Percentiles rank a stretch among this genome's conserved stretches.
Evolutionary conservation across 1,140 invertebrate species (phyloP).

Genomic region (Microplitis demolitor): DNA sequence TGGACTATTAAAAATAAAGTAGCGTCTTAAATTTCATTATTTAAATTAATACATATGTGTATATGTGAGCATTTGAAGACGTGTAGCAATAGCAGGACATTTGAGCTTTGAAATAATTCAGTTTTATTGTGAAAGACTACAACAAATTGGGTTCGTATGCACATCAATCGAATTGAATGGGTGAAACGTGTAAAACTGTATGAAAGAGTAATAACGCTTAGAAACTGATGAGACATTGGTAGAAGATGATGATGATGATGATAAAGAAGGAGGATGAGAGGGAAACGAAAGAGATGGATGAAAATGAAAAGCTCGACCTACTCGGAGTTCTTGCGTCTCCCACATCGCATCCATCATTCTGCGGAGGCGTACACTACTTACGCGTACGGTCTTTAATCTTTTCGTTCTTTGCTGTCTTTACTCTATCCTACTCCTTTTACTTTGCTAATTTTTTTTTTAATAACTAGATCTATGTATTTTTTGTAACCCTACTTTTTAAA

Average conservation of each 20-base stretch:
- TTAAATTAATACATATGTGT: too few species aligned
- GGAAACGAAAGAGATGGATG: conserved; percentile 28
- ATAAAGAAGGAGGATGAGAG: background rate
- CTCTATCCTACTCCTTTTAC: conserved; percentile 23
- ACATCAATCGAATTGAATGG: background rate
- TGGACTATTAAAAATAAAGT: background rate
- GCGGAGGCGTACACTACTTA: conserved; percentile 52
- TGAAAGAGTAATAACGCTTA: conserved; percentile 23
- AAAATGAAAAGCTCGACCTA: conserved; percentile 57
- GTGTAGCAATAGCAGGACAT: too few species aligned
- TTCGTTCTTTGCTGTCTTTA: conserved; percentile 33
- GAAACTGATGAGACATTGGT: conserved; percentile 11
- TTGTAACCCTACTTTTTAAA: too few species aligned
- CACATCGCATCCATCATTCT: conserved; percentile 61
- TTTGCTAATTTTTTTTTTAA: too few species aligned
- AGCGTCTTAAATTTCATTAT: background rate
- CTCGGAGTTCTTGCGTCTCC: conserved; percentile 41
- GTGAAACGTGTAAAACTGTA: background rate
- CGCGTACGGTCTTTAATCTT: conserved; percentile 59
- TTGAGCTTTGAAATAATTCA: too few species aligned
- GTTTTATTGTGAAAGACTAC: background rate
- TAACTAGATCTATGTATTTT: too few species aligned
- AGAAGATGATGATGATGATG: too few species aligned
- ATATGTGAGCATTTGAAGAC: too few species aligned
- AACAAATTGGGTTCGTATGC: background rate